Evolutionary conservation across 1,140 invertebrate species (phyloP), one percentile per base, ranked within the genome.

Genomic region (Holcopasites calliopsidis): DNA sequence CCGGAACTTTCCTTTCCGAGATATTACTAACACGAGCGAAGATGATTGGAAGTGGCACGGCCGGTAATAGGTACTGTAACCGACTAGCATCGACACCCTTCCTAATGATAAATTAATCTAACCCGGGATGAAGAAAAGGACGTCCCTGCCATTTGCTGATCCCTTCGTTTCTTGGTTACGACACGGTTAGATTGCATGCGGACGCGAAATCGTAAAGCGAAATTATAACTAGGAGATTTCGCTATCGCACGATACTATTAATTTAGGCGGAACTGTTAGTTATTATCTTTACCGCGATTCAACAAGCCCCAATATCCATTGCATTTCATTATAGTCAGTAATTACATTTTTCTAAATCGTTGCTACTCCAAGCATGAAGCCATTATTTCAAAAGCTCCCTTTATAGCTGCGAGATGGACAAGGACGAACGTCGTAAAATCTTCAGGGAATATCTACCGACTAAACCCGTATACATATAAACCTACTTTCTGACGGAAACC

Each of bases 401-500:
- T 28, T 18, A 10, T 16, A 18, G 49, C 6, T n/a, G 21, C 0
- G 1, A 11, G 8, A 55, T 18, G 3, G 64, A 13, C 40, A 61
- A 76, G 64, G 61, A 31, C 5, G 31, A n/a, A 1, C 10, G 31
- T 26, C 40, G 52, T 80, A 72, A 80, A 76, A 70, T n/a, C 49
- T 16, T 26, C 28, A 16, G 21, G 18, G n/a, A 68, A 75, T 50
- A 35, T 57, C 40, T 42, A 21, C 18, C 23, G 44, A 23, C 5
- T 49, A 16, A 31, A 13, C n/a, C 13, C 16, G 6, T 23, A 26
- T 23, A 44, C 26, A 3, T 73, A 54, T 73, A 77, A 80, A 80
- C 69, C 60, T 60, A 72, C 33, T 80, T 80, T 61, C 68, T 26
- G 55, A 1, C 3, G 28, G 33, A 50, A 61, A 35, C 26, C 23